phyloP scores from a whole-genome alignment of 2,797 vertebrate genomes.

The Rhinogobio ventralis region DNA sequence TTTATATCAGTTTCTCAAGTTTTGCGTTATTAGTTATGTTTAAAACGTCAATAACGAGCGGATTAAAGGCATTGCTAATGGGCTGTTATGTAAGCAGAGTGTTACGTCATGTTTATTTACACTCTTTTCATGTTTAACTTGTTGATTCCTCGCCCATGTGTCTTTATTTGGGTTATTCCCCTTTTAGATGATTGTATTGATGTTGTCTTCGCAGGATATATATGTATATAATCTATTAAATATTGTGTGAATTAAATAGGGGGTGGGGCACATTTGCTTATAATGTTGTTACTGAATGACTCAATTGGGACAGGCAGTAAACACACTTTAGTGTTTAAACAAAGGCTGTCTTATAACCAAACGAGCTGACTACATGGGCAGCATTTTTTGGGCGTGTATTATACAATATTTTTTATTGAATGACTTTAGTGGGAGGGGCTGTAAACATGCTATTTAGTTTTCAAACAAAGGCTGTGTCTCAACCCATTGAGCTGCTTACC shows the following conservation, averaged over 20 bases:
- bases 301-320: not conserved
- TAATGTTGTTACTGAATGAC: not conserved
- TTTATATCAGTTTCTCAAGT: not conserved
- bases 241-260: constrained; percentile 14
- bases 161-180: not conserved
- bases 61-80: not conserved
- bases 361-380: not conserved
- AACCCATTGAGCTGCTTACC: not conserved
- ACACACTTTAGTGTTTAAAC: not conserved
- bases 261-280: constrained; percentile 9
- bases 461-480: not conserved
- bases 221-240: not conserved
- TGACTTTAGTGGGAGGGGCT: not conserved
- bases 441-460: not conserved
- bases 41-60: not conserved
- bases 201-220: not conserved
- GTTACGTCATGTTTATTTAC: constrained; percentile 42
- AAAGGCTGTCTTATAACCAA: not conserved
- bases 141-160: not conserved
- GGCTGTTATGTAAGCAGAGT: constrained; percentile 10
- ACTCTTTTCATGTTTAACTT: not conserved
- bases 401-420: not conserved
- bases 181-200: not conserved
- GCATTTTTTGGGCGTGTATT: not conserved
- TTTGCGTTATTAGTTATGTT: not conserved